Conservation (phyloP, 2,797 vertebrate genomes). For the Amblyraja radiata region DNA sequence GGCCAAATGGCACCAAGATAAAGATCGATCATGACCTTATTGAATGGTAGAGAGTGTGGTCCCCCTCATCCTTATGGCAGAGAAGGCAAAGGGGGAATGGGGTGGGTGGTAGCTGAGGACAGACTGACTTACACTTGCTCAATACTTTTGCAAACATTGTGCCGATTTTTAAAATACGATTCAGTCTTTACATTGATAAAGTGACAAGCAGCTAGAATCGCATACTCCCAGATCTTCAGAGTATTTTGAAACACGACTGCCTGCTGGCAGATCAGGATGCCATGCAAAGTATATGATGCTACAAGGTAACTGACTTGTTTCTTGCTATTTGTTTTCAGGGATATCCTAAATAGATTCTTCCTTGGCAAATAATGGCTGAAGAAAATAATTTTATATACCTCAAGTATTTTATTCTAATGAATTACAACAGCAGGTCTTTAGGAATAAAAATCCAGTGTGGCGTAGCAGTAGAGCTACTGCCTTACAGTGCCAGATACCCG, state of each 20-base stretch:
- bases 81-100: too few relatives aligned
- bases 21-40: too few relatives aligned
- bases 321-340: neutral
- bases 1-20: too few relatives aligned
- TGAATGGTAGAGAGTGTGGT: too few relatives aligned
- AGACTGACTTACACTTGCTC: neutral
- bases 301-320: neutral
- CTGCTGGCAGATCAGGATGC: neutral
- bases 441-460: too few relatives aligned
- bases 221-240: neutral
- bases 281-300: neutral
- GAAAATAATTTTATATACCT: neutral
- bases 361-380: neutral
- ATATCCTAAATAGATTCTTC: neutral
- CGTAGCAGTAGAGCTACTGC: too few relatives aligned
- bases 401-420: neutral
- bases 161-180: neutral
- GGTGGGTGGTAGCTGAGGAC: too few relatives aligned
- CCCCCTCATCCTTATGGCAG: too few relatives aligned
- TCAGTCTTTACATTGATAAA: neutral
- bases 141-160: neutral
- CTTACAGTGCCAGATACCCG: too few relatives aligned
- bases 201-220: neutral
- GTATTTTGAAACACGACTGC: neutral
- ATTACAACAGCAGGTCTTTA: neutral